These are phyloP conservation scores for Cataglyphis altisquamis DNA, from an alignment of 2,888 invertebrate species.

Conservation along the genomic window DNA sequence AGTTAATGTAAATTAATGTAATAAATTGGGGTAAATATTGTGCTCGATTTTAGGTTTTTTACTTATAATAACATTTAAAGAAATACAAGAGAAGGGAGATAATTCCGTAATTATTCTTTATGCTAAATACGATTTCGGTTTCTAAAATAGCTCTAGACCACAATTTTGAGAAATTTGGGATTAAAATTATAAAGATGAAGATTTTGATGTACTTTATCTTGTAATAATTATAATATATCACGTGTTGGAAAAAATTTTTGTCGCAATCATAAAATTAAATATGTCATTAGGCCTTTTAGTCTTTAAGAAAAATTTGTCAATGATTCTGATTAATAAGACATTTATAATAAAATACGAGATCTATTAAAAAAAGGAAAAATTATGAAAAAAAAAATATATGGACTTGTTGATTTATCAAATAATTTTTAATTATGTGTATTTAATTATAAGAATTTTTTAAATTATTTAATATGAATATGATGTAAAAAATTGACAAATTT, in stretches of 20 bases:
- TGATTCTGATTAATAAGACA: background rate
- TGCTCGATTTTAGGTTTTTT: background rate
- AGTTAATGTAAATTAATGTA: background rate
- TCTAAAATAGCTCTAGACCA: no score
- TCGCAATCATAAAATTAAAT: background rate
- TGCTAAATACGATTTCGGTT: no score
- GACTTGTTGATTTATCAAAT: background rate
- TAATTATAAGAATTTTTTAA: background rate
- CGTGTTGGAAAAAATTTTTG: background rate
- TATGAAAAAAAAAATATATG: background rate
- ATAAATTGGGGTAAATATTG: background rate
- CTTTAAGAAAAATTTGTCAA: background rate
- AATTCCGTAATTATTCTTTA: background rate
- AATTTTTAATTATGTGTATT: background rate
- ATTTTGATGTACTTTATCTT: background rate
- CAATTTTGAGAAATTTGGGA: no score
- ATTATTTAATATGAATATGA: background rate
- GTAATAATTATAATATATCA: background rate
- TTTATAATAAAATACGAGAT: background rate
- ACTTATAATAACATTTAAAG: background rate
- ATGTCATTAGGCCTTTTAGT: background rate
- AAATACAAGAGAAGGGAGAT: background rate
- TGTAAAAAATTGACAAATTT: background rate
- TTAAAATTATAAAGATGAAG: no score
- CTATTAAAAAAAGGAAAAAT: background rate